A percentile compares a stretch with the other conserved stretches of the same genome.
phyloP scores from a whole-genome alignment of 2,113 vertebrate species.

The Steatornis caripensis region DNA sequence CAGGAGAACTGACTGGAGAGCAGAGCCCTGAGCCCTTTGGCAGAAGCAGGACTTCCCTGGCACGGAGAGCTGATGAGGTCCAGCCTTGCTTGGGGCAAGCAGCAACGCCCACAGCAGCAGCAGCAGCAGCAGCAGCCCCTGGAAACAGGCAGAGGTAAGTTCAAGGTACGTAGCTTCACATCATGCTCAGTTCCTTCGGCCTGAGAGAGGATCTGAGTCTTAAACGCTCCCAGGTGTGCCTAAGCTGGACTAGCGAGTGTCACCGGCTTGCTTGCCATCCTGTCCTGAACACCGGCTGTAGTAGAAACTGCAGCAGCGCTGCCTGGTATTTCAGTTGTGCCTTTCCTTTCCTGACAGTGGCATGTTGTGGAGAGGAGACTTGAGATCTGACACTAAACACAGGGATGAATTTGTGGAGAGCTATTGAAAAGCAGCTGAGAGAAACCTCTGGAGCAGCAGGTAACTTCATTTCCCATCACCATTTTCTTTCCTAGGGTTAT shows the following conservation, averaged over 20 bases:
- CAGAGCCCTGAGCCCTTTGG: not conserved
- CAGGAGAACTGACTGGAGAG: not conserved
- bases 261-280: not conserved
- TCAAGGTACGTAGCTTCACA: not conserved
- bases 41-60: not conserved
- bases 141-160: not conserved
- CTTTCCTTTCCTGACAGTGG: not conserved
- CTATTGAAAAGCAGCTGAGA: not conserved
- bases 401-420: not conserved
- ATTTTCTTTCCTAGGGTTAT: not conserved
- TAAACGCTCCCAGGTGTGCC: not conserved
- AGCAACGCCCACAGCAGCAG: not conserved
- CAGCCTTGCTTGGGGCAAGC: not conserved
- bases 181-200: not conserved
- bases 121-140: not conserved
- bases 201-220: not conserved
- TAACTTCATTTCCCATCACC: conserved; percentile 1
- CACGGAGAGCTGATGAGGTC: not conserved
- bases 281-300: not conserved
- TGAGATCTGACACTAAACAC: not conserved
- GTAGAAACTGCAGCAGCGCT: not conserved
- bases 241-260: not conserved
- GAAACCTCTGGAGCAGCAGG: not conserved
- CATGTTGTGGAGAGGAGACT: not conserved
- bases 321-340: not conserved